Base-by-base conservation (phyloP, 2,113 vertebrate genomes). In the Deroptyus accipitrinus region DNA sequence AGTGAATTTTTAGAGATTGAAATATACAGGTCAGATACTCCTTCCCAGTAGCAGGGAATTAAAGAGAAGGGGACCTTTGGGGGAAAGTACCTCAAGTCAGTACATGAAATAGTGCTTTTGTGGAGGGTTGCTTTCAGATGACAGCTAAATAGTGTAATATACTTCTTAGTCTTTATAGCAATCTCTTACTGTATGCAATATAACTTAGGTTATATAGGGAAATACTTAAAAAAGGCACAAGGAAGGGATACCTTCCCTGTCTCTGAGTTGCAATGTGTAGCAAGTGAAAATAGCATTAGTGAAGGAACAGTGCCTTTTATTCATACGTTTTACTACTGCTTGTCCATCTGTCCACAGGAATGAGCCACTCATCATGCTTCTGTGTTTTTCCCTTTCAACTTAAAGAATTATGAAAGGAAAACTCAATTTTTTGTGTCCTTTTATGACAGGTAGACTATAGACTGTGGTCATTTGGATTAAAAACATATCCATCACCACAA, bases 401-500 rank as follows among this genome's bases (percentile, higher is more conserved):
- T 97, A 94, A 95, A 97, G 98, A 98, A 97, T 98, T 98, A 98
- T 98, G 97, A 97, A 97, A 97, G 95, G 91, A 95, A 97, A 97
- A 98, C 96, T 95, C 97, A 93, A 93, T 98, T 98, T 97, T 97
- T 95, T 12, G 88, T 95, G 91, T 97, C 96, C 95, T 88, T 97
- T 96, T 91, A 59, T 98, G 98, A 98, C 97, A 97, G 96, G 97
- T 97, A 97, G 96, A 92, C 86, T 95, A 97, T 97, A 96, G 95
- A 98, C 92, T 98, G 92, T 98, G 97, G 98, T 97, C 98, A 98
- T 98, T 98, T 97, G 97, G 98, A 97, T 98, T 98, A 98, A 98
- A 98, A 98, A 97, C 92, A 92, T 95, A 98, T 98, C 96, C 92
- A 95, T 98, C 98, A 98, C 89, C 75, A 55, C 81, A 95, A 87